A percentile compares a stretch with the other conserved stretches of the same genome.
These are phyloP conservation scores for Cantharis flavilabris DNA, from an alignment of 2,888 invertebrate species.

Conservation along the genomic window DNA sequence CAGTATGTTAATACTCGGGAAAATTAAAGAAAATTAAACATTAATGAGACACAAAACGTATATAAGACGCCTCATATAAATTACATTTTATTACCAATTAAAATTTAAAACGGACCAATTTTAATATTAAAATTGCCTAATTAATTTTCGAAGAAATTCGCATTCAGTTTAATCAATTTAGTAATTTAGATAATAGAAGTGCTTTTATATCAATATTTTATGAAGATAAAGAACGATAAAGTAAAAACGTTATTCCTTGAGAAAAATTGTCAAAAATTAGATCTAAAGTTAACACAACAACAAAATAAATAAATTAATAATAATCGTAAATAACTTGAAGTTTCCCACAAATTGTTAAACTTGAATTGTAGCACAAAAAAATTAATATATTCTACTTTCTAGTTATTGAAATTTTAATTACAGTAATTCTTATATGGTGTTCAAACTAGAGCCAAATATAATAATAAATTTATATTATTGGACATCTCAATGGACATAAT, in stretches of 20 bases:
- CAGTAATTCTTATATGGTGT: neutral
- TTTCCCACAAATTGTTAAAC: neutral
- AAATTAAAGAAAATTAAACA: conserved; percentile 20
- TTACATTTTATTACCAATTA: neutral
- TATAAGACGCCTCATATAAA: neutral
- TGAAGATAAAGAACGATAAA: neutral
- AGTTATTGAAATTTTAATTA: neutral
- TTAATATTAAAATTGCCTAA: neutral
- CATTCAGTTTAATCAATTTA: neutral
- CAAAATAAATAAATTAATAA: no score
- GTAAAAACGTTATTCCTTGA: neutral
- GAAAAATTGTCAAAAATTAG: neutral
- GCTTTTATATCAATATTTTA: neutral
- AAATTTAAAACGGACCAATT: neutral
- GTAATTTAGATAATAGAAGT: neutral
- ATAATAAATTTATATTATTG: neutral
- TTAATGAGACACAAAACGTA: conserved; percentile 8
- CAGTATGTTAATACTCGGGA: conserved; percentile 17
- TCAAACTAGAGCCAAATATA: neutral
- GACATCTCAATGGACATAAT: neutral
- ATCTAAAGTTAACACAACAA: neutral
- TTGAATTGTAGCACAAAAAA: neutral
- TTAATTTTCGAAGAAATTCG: neutral
- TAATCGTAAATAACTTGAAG: neutral
- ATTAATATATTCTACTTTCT: neutral